Percentiles rank a stretch among this genome's conserved stretches.
phyloP scores from a whole-genome alignment of 2,888 invertebrate species.

The Hecatera dysodea region DNA sequence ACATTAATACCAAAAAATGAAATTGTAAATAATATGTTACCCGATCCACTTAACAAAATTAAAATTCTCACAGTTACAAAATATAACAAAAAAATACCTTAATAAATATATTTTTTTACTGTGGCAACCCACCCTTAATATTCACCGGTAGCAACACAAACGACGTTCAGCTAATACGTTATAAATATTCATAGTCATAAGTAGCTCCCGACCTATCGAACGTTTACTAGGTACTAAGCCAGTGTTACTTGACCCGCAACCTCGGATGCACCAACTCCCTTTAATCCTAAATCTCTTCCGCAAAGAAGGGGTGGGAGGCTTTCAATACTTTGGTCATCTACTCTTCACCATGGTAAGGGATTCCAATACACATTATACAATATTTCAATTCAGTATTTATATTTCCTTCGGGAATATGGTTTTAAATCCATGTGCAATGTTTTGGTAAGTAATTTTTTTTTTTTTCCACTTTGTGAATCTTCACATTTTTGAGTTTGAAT shows the following conservation, averaged over 20 bases:
- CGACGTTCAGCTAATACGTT: conserved; percentile 87
- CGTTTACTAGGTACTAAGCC: conserved; percentile 81
- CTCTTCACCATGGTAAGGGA: conserved; percentile 78
- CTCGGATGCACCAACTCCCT: conserved; percentile 48
- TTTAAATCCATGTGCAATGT: conserved; percentile 76
- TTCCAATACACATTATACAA: conserved; percentile 87
- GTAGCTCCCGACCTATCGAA: conserved; percentile 87
- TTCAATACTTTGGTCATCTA: conserved; percentile 71
- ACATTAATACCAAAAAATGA: neutral
- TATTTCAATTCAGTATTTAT: conserved; percentile 89
- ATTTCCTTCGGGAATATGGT: conserved; percentile 81
- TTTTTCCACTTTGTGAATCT: conserved; percentile 38
- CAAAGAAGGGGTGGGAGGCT: conserved; percentile 62
- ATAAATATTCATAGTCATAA: conserved; percentile 90
- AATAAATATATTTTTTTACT: conserved; percentile 39
- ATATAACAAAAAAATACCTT: conserved; percentile 19
- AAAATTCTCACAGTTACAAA: conserved; percentile 5
- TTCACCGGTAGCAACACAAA: conserved; percentile 78
- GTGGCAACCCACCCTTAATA: conserved; percentile 75
- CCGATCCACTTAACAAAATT: neutral
- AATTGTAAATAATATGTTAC: neutral
- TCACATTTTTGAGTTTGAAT: neutral
- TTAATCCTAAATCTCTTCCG: conserved; percentile 22
- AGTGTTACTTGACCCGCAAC: conserved; percentile 67
- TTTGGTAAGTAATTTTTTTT: conserved; percentile 67